These are phyloP conservation scores for Rotaria macrura DNA, from an alignment of 2,888 invertebrate species.

Conservation along the genomic window DNA sequence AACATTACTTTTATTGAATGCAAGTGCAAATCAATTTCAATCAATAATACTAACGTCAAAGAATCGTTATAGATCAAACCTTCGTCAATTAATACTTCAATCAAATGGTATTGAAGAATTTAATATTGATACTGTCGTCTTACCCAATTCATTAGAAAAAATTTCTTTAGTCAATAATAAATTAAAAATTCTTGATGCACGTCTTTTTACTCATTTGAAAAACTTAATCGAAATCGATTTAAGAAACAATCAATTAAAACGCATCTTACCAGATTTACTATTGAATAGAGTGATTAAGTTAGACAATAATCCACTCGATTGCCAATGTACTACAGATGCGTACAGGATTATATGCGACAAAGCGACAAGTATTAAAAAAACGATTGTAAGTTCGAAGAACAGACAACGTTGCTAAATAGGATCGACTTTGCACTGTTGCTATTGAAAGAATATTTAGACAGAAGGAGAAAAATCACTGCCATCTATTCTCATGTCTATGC, in stretches of 20 bases:
- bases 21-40: neutral
- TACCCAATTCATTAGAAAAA: neutral
- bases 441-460: too few species aligned
- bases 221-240: neutral
- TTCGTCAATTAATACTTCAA: neutral
- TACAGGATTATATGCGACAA: neutral
- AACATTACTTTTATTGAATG: neutral
- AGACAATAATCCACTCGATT: neutral
- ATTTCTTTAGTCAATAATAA: neutral
- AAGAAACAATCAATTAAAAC: conserved; percentile 13
- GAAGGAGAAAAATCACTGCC: too few species aligned
- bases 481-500: too few species aligned
- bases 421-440: too few species aligned
- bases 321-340: neutral
- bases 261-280: neutral
- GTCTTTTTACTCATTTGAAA: neutral
- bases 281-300: neutral
- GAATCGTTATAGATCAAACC: neutral
- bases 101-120: neutral
- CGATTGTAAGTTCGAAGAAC: neutral
- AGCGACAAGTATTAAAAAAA: neutral
- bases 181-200: neutral
- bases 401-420: too few species aligned
- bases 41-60: neutral
- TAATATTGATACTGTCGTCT: neutral